Evolutionary conservation across 2,113 vertebrate species (phyloP).

Genomic region (Catharus bicknelli): DNA sequence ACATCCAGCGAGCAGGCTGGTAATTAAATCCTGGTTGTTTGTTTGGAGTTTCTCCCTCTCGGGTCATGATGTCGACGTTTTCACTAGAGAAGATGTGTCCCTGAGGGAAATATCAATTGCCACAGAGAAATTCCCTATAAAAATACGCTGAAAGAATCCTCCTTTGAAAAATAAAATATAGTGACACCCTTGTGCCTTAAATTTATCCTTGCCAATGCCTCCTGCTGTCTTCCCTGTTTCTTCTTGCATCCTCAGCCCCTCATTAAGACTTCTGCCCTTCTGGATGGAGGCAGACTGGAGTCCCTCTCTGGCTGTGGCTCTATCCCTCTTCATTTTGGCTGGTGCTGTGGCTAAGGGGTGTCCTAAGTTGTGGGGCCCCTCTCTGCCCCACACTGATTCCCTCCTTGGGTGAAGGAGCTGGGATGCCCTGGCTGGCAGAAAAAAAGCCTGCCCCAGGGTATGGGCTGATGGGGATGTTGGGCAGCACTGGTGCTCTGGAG

Average conservation of each 20-base stretch:
- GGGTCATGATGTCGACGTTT: slow-evolving; percentile 68
- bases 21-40: slow-evolving; percentile 72
- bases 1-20: slow-evolving; percentile 59
- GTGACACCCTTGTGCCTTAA: background rate
- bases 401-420: background rate
- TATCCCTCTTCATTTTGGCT: background rate
- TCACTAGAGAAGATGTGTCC: slow-evolving; percentile 74
- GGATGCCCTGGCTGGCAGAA: background rate
- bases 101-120: slow-evolving; percentile 61
- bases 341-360: background rate
- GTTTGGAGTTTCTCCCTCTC: slow-evolving; percentile 66
- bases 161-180: slow-evolving; percentile 51
- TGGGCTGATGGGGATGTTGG: background rate
- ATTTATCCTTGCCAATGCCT: background rate
- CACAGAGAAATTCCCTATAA: slow-evolving; percentile 38
- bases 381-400: background rate
- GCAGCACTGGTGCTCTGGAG: background rate
- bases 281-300: background rate
- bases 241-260: background rate
- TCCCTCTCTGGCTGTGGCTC: background rate
- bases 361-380: background rate
- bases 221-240: background rate
- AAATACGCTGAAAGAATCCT: slow-evolving; percentile 50
- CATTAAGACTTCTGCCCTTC: background rate
- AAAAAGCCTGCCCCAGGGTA: background rate